Evolutionary conservation across 2,888 invertebrate species (phyloP).

Genomic region (Eudemis profundana): DNA sequence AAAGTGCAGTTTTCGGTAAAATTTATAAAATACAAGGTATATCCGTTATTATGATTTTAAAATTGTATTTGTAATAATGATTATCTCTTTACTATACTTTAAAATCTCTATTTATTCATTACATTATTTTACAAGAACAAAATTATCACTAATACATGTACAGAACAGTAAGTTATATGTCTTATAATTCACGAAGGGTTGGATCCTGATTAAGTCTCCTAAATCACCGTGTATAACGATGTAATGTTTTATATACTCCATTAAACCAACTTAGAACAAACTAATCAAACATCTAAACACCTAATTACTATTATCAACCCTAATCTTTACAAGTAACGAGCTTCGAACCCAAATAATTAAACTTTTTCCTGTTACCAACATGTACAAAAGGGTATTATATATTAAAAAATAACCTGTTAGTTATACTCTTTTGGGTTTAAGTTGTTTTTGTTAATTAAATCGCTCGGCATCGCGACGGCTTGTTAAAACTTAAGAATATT

Average conservation of each 20-base stretch:
- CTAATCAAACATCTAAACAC: constrained; percentile 7
- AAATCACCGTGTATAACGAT: not conserved
- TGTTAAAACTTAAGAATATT: not conserved
- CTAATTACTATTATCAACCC: constrained; percentile 19
- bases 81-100: no score
- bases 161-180: no score
- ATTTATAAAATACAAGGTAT: no score
- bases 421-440: not conserved
- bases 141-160: no score
- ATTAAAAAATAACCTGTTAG: not conserved
- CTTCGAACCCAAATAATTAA: constrained; percentile 22
- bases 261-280: constrained; percentile 7
- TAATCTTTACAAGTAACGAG: constrained; percentile 28
- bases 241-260: not conserved
- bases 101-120: no score
- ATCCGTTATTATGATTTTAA: no score
- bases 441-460: constrained; percentile 51
- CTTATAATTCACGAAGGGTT: no score
- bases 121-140: no score
- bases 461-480: constrained; percentile 45
- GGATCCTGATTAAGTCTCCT: no score
- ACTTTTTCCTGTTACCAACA: constrained; percentile 25
- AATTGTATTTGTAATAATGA: no score
- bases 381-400: not conserved
- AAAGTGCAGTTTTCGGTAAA: no score